Evolutionary conservation across 2,888 invertebrate genomes (phyloP), one percentile per base, ranked within the genome.

Genomic region (Margaritifera margaritifera): DNA sequence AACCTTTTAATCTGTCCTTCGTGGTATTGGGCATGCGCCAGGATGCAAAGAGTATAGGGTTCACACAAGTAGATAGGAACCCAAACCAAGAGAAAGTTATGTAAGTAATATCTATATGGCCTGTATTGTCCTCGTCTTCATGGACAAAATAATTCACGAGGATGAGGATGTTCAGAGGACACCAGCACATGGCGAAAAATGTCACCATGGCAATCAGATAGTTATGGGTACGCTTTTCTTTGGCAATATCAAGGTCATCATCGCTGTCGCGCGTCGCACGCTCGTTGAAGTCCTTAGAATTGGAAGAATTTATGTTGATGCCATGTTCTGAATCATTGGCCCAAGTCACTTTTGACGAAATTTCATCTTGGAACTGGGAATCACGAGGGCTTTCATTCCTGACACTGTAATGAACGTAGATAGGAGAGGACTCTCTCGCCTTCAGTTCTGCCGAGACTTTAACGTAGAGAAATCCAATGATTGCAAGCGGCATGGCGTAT

Each of bases 61-160:
- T 94, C 27, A 92, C 92, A 69, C 93, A 92, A 0, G 93, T 93
- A 11, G 94, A 93, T 69, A 94, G 83, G 81, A 94, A 94, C 1
- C 93, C 94, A 66, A 94, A 89, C 93, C 94, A 94, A 8, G 94
- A 93, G 81, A 94, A 93, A 85, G 93, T 91, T 61, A 93, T 91
- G 86, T 92, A 94, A 2, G 93, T 93, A 64, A 94, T 92, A 83
- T 94, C 94, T 75, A 94, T 93, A 81, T 93, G 92, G 54, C 91
- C 92, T 61, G 91, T 92, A 86, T 94, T 94, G 73, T 93, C 93
- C 82, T 94, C 93, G 0, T 93, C 94, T 86, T 94, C 94, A 66
- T 92, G 91, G 61, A 94, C 90, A 57, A 93, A 92, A 80, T 93
- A 91, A 62, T 93, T 92, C 0, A 93, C 93, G 59, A 94, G 90